A percentile compares a stretch with the other conserved stretches of the same genome.
phyloP scores from a whole-genome alignment of 2,113 vertebrate genomes.

The Piaya cayana region DNA sequence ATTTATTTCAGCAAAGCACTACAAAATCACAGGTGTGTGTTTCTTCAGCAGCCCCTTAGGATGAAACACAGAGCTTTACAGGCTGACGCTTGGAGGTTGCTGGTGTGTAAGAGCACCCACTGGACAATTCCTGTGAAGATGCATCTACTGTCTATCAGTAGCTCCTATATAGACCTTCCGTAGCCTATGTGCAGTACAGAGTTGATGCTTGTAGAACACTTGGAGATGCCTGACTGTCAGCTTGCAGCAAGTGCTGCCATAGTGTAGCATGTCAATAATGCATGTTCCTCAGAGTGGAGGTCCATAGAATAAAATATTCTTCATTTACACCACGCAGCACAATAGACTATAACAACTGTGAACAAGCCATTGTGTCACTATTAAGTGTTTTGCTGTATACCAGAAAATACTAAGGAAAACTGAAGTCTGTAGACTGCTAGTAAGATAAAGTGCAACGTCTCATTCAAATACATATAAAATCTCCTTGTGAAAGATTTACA shows the following conservation, averaged over 20 bases:
- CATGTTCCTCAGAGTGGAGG: background rate
- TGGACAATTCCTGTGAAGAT: background rate
- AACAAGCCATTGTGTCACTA: background rate
- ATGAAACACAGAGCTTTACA: background rate
- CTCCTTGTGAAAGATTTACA: background rate
- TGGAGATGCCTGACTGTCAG: background rate
- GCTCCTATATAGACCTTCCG: background rate
- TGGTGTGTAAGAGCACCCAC: background rate
- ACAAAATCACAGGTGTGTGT: background rate
- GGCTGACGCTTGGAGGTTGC: background rate
- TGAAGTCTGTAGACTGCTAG: background rate
- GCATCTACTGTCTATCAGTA: background rate
- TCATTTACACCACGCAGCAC: background rate
- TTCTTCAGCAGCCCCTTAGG: background rate
- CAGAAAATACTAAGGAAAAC: constrained; percentile 1
- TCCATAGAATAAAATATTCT: background rate
- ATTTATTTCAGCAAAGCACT: background rate
- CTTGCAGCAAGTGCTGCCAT: background rate
- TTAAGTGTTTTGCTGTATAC: constrained; percentile 25
- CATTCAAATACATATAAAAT: background rate
- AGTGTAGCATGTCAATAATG: background rate
- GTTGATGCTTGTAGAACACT: background rate
- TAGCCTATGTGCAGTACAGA: background rate
- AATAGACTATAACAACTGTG: background rate
- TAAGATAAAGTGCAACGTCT: background rate